Evolutionary conservation across 1,140 invertebrate genomes (phyloP).

Genomic region (Drosophila erecta): DNA sequence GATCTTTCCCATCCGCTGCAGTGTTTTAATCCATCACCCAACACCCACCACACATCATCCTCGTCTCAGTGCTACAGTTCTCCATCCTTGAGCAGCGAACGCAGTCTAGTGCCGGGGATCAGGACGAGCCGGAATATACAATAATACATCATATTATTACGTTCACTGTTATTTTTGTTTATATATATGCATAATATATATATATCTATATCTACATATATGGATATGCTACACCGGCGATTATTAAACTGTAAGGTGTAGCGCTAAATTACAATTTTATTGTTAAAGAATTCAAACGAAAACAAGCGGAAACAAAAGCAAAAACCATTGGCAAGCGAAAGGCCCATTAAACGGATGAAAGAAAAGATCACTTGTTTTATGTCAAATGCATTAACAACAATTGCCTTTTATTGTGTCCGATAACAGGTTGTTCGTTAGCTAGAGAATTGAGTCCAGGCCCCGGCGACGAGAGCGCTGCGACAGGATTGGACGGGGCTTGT

Average conservation of each 20-base stretch:
- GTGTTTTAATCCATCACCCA: conserved; percentile 16
- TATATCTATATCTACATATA: conserved; percentile 44
- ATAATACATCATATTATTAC: conserved; percentile 55
- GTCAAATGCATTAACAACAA: conserved; percentile 72
- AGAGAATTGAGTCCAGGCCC: conserved; percentile 71
- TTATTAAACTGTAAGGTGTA: conserved; percentile 64
- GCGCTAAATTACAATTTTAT: conserved; percentile 64
- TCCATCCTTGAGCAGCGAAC: neutral
- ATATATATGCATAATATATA: conserved; percentile 54
- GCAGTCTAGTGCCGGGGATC: conserved; percentile 11
- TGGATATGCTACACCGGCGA: conserved; percentile 54
- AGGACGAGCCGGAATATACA: conserved; percentile 18
- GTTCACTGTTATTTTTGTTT: conserved; percentile 78
- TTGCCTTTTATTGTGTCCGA: conserved; percentile 51
- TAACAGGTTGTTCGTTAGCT: conserved; percentile 40
- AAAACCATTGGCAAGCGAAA: conserved; percentile 24
- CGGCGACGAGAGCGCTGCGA: conserved; percentile 78
- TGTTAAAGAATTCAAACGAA: conserved; percentile 64
- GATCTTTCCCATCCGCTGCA: conserved; percentile 5
- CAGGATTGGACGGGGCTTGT: conserved; percentile 87
- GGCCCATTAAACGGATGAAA: conserved; percentile 51
- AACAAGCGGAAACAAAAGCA: conserved; percentile 19
- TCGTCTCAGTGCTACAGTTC: conserved; percentile 13
- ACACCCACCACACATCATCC: conserved; percentile 21
- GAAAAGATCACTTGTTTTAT: conserved; percentile 36